These are phyloP conservation scores for Pedicia rivosa DNA, from an alignment of 2,888 invertebrate species.

Conservation along the genomic window DNA sequence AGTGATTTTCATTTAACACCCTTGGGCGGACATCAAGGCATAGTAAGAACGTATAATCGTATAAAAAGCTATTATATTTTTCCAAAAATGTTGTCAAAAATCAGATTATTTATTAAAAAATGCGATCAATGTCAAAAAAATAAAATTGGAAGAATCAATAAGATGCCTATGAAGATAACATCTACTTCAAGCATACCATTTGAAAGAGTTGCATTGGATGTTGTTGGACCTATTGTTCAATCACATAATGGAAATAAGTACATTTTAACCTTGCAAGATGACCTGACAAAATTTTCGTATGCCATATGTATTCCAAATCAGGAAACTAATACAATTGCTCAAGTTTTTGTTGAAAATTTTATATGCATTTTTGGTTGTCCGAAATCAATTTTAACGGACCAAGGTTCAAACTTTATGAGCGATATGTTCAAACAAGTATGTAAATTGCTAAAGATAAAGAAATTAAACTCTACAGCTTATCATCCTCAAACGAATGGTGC, in stretches of 20 bases:
- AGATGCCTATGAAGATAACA: not conserved
- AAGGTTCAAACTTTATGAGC: not conserved
- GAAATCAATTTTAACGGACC: not conserved
- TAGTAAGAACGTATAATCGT: not conserved
- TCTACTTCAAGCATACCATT: not conserved
- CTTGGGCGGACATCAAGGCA: not conserved
- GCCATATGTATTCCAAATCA: conserved; percentile 18
- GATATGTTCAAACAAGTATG: not conserved
- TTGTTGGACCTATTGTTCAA: not conserved
- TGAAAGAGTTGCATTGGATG: not conserved
- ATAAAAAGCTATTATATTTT: not conserved
- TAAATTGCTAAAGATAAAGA: not conserved
- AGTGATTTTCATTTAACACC: not conserved
- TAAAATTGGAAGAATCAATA: not conserved
- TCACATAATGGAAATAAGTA: not conserved
- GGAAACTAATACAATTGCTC: conserved; percentile 18
- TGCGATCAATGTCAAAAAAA: not conserved
- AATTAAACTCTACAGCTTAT: too few relatives aligned
- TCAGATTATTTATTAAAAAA: not conserved
- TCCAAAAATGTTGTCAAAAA: not conserved
- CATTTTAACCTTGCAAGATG: conserved; percentile 20
- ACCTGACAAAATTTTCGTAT: conserved; percentile 20
- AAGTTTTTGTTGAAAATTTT: not conserved
- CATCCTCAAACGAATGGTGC: too few relatives aligned
- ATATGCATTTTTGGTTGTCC: not conserved